Evolutionary conservation across 1,140 invertebrate genomes (phyloP), one percentile per base, ranked within the genome.

Genomic region (Lasioglossum albipes): DNA sequence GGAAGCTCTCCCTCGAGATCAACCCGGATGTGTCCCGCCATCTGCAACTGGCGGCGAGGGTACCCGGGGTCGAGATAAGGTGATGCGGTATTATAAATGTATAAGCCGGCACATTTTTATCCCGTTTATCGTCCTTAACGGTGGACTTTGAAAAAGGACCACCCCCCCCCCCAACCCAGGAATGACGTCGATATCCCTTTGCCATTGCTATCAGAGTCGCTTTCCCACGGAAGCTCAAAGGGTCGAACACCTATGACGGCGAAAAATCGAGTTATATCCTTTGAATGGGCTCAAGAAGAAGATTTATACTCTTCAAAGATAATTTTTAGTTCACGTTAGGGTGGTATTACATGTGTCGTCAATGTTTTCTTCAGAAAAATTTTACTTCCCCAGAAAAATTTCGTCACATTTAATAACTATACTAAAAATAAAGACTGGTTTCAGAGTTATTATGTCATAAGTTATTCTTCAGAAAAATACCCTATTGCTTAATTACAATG

Each of bases 41-140:
- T 71, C 64, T 61, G 79, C 77, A 77, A 62, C 64, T 62, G 36
- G 57, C 78, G 57, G 68, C 71, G 41, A 64, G 57, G 45, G 36
- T 22, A 64, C 59, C 77, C 27, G 41, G 57, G 59, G 59, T 31
- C 31, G 67, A 79, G 73, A 86, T 85, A 86, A 76, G 81, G 20
- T 42, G 84, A 85, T 71, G 57, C 49, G 74, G 52, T 66, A 80
- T 86, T 86, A 85, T 86, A 86, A 86, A 86, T 86, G 81, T 86
- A 80, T 80, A 86, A 70, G 52, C 42, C 73, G 62, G n/a, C 61
- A 49, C 69, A 73, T 76, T 70, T 85, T 83, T 78, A 83, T 86
- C 70, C 57, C 69, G 42, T 70, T 86, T 86, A 86, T 85, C 80
- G 75, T 31, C 45, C 65, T 77, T 83, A 57, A 73, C 66, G 57